Percentiles rank a stretch among this genome's conserved stretches.
Conservation (phyloP, 1,140 invertebrate genomes). For the Diachasma alloeum region DNA sequence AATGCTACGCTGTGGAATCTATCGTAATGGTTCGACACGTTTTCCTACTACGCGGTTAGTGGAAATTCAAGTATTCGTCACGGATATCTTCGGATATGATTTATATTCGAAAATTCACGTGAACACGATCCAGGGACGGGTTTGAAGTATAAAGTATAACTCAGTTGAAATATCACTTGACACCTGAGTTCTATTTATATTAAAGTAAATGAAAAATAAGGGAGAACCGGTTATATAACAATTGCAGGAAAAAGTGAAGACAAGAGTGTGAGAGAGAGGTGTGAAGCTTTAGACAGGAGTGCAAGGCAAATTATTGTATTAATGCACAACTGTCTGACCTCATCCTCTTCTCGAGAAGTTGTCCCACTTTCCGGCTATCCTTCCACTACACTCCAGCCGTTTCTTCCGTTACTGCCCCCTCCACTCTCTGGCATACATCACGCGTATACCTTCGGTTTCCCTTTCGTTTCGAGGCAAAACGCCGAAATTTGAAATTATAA, state of each 20-base stretch:
- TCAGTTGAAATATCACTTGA: not conserved
- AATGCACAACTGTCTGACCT: conserved; percentile 37
- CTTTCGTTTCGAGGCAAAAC: not conserved
- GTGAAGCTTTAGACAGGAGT: not conserved
- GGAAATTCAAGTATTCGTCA: conserved; percentile 41
- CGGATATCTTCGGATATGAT: conserved; percentile 32
- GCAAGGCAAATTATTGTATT: not conserved
- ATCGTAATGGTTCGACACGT: not conserved
- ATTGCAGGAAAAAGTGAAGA: not conserved
- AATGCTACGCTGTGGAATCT: not conserved
- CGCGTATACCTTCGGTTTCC: not conserved
- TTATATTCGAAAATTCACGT: not conserved
- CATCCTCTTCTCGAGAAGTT: conserved; percentile 45
- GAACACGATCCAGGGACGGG: not conserved
- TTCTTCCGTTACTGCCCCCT: not conserved
- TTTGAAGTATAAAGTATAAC: not conserved
- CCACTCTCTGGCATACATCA: not conserved
- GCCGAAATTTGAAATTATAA: not conserved
- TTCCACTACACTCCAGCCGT: conserved; percentile 3
- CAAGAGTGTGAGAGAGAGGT: not conserved
- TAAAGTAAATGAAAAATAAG: not conserved
- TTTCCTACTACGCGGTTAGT: not conserved
- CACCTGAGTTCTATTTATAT: not conserved
- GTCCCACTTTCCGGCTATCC: conserved; percentile 54
- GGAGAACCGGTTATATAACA: not conserved